Evolutionary conservation across 2,113 vertebrate species (phyloP).

Genomic region (Steatornis caripensis): DNA sequence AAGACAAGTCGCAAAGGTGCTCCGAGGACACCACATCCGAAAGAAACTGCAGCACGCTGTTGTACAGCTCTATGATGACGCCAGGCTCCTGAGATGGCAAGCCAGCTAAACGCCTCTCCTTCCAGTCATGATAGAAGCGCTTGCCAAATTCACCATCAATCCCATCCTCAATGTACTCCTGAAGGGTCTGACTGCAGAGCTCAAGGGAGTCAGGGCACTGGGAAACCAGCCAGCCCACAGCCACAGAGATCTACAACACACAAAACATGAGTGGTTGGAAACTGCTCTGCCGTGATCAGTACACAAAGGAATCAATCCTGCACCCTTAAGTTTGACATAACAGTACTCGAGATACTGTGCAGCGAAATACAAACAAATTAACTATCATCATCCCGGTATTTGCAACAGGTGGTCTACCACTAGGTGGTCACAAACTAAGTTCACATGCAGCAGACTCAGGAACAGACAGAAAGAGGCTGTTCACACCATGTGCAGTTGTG

Average conservation of each 20-base stretch:
- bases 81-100: slow-evolving; percentile 80
- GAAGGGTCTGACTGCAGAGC: slow-evolving; percentile 83
- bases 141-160: slow-evolving; percentile 80
- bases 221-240: slow-evolving; percentile 83
- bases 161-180: slow-evolving; percentile 82
- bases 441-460: background rate
- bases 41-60: slow-evolving; percentile 80
- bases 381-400: background rate
- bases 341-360: background rate
- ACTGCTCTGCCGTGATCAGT: background rate
- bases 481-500: background rate
- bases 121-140: slow-evolving; percentile 78
- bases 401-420: background rate
- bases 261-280: background rate
- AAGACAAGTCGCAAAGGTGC: slow-evolving; percentile 81
- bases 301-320: background rate
- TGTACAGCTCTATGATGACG: slow-evolving; percentile 83
- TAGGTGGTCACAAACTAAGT: background rate
- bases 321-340: background rate
- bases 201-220: slow-evolving; percentile 69
- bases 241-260: slow-evolving; percentile 73
- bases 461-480: background rate
- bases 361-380: background rate
- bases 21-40: slow-evolving; percentile 77
- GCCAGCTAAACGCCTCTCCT: slow-evolving; percentile 68